phyloP scores from a whole-genome alignment of 1,140 invertebrate species.

The Lucilia cuprina region DNA sequence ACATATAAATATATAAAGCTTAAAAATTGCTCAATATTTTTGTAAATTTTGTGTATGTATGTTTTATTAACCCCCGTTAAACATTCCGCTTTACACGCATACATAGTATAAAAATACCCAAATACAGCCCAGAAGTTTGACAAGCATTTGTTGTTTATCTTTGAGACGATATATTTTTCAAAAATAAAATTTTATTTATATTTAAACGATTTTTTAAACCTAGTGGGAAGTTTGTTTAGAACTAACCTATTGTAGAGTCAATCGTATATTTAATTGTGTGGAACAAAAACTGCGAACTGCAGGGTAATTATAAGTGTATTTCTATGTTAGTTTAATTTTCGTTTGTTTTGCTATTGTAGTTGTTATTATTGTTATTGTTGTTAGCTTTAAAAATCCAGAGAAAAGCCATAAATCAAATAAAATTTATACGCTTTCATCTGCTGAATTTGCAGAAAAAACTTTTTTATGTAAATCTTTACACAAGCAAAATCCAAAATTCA shows the following conservation, averaged over 20 bases:
- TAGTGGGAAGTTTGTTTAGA: no score
- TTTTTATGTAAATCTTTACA: conserved; percentile 32
- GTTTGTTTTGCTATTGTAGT: not conserved
- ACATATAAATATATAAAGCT: not conserved
- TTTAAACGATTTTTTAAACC: no score
- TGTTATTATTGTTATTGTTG: not conserved
- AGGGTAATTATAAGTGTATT: not conserved
- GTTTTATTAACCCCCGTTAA: not conserved
- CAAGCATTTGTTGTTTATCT: no score
- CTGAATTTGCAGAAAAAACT: conserved; percentile 43
- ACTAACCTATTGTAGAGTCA: no score
- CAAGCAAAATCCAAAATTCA: not conserved
- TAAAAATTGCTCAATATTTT: not conserved
- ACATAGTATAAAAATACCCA: not conserved
- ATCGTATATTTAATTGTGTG: not conserved
- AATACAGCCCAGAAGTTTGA: not conserved
- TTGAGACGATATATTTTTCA: no score
- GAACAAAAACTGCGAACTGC: no score
- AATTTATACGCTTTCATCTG: conserved; percentile 62
- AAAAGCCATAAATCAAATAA: conserved; percentile 58
- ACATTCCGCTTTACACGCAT: not conserved
- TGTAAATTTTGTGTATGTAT: not conserved
- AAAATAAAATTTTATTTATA: no score
- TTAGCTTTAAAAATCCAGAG: conserved; percentile 14
- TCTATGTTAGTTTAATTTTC: not conserved